phyloP scores from a whole-genome alignment of 30 jellyfish, hydroid and myxozoan genomes.

The Hydractinia echinata region DNA sequence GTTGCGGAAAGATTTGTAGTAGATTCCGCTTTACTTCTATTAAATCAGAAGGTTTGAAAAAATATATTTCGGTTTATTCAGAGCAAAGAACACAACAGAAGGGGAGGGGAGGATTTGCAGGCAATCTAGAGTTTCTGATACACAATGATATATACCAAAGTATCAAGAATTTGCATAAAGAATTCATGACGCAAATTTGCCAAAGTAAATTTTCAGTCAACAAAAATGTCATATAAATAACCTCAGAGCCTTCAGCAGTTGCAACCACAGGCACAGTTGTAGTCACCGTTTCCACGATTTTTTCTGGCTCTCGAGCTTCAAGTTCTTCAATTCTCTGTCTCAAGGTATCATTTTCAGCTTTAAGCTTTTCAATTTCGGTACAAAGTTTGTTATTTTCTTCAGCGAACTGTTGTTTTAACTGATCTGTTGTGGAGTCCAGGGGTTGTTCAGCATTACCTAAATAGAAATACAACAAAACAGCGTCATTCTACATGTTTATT shows the following conservation, averaged over 20 bases:
- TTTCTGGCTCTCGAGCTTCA: conserved; percentile 32
- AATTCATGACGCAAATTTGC: too few species aligned
- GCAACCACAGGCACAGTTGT: not conserved
- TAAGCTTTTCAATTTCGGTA: conserved; percentile 35
- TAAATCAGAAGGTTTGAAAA: too few species aligned
- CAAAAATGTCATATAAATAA: not conserved
- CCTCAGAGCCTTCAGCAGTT: not conserved
- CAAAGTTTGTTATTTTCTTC: conserved; percentile 31
- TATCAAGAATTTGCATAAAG: too few species aligned
- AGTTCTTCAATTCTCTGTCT: conserved; percentile 46
- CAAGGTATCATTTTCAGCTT: conserved; percentile 20
- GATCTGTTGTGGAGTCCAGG: not conserved
- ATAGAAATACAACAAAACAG: not conserved
- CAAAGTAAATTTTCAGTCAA: too few species aligned
- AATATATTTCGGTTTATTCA: too few species aligned
- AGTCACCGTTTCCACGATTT: conserved; percentile 25
- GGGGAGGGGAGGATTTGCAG: too few species aligned
- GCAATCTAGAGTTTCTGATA: too few species aligned
- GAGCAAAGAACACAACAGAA: too few species aligned
- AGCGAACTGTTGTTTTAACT: conserved; percentile 10
- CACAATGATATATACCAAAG: too few species aligned
- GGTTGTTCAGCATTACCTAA: not conserved
- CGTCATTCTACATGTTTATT: too few species aligned
- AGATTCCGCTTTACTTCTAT: too few species aligned
- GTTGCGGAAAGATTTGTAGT: too few species aligned